Conservation (phyloP, 2,888 invertebrate genomes). For the Tortrix viridana region DNA sequence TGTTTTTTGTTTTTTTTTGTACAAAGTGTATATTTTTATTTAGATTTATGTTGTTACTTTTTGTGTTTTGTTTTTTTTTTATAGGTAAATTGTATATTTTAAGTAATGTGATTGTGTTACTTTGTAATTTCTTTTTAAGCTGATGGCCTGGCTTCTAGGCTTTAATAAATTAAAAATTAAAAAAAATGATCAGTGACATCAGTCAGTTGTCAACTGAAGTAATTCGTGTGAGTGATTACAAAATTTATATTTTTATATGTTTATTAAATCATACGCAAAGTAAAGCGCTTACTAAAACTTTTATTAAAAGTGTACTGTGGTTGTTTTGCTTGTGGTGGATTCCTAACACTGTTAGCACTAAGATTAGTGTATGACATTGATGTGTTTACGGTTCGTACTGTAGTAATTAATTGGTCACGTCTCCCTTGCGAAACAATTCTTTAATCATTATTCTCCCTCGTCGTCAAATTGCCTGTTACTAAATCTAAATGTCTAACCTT, state of each 20-base stretch:
- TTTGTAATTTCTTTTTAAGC: too few relatives aligned
- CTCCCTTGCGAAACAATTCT: slow-evolving; percentile 46
- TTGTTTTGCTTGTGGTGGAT: slow-evolving; percentile 25
- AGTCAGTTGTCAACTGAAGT: too few relatives aligned
- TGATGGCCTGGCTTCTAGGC: too few relatives aligned
- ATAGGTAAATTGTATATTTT: too few relatives aligned
- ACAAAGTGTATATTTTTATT: too few relatives aligned
- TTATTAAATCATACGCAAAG: slow-evolving; percentile 24
- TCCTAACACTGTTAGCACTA: slow-evolving; percentile 16
- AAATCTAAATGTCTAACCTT: not conserved
- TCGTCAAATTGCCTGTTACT: slow-evolving; percentile 3
- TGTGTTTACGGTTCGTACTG: slow-evolving; percentile 73
- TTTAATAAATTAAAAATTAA: too few relatives aligned
- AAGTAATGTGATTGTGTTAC: too few relatives aligned
- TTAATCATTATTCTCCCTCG: slow-evolving; percentile 23
- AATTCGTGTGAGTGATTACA: slow-evolving; percentile 39
- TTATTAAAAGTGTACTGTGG: slow-evolving; percentile 41
- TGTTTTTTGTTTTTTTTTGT: too few relatives aligned
- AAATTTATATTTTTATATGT: slow-evolving; percentile 36
- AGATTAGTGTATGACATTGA: slow-evolving; percentile 57
- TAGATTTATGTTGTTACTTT: too few relatives aligned
- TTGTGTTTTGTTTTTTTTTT: too few relatives aligned
- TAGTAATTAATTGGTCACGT: slow-evolving; percentile 65
- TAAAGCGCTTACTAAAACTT: slow-evolving; percentile 16
- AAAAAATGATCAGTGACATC: too few relatives aligned